Conservation (phyloP, 2,888 invertebrate species). For the Carpatolechia fugitivella region DNA sequence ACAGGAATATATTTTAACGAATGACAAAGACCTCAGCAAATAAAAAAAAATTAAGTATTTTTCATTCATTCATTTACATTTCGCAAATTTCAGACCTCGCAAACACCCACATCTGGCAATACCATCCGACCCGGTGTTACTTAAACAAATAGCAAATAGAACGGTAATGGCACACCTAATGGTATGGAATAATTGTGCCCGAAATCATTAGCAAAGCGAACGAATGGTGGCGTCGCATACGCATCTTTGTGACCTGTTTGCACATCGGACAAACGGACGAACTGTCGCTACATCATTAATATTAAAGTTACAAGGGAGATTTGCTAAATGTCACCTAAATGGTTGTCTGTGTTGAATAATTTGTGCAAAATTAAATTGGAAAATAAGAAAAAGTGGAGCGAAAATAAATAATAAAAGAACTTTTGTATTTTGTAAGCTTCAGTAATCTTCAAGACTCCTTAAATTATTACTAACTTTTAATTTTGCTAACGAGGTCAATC, state of each 20-base stretch:
- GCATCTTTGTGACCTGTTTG: constrained; percentile 64
- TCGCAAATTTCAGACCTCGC: not conserved
- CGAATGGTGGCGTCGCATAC: constrained; percentile 7
- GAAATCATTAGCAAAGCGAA: constrained; percentile 51
- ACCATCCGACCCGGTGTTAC: constrained; percentile 28
- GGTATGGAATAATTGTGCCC: constrained; percentile 64
- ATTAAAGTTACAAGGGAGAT: constrained; percentile 7
- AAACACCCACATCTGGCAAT: constrained; percentile 6
- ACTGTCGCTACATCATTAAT: constrained; percentile 69
- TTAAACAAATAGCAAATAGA: constrained; percentile 60
- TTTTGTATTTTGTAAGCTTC: too few species aligned
- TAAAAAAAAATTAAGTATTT: too few species aligned
- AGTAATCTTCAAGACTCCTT: too few species aligned
- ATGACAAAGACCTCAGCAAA: too few species aligned
- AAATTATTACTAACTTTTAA: too few species aligned
- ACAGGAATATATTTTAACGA: too few species aligned
- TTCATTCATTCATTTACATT: too few species aligned
- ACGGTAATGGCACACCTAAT: constrained; percentile 70
- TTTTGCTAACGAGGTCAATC: too few species aligned
- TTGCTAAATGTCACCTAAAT: not conserved
- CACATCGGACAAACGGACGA: constrained; percentile 55
- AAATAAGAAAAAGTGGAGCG: too few species aligned
- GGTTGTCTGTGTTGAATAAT: not conserved
- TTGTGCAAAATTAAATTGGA: not conserved
- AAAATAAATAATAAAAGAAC: too few species aligned